Evolutionary conservation across 1,140 invertebrate species (phyloP).

Genomic region (Calliopsis andreniformis): DNA sequence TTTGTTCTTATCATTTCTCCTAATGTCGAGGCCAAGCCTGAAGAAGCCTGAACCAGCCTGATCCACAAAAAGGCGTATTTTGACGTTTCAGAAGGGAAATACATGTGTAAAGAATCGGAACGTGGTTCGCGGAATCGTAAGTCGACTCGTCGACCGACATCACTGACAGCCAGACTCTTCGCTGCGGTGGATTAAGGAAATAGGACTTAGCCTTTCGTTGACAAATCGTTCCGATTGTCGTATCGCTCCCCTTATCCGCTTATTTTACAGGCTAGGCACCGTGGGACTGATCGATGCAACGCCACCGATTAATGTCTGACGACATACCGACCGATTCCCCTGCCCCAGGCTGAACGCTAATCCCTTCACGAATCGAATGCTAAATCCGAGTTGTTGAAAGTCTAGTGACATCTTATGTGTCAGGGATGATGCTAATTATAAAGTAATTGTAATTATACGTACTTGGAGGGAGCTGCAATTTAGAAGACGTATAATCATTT

Average conservation of each 20-base stretch:
- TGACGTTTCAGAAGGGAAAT: background rate
- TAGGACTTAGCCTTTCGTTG: constrained; percentile 63
- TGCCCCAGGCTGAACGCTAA: constrained; percentile 32
- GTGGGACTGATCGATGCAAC: constrained; percentile 42
- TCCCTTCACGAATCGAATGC: constrained; percentile 49
- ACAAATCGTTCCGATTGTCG: constrained; percentile 66
- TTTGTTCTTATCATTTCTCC: too few species aligned
- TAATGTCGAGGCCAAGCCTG: too few species aligned
- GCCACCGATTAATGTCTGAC: constrained; percentile 48
- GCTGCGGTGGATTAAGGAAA: constrained; percentile 73
- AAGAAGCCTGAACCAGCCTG: background rate
- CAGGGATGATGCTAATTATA: background rate
- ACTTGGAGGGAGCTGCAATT: too few species aligned
- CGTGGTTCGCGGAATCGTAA: constrained; percentile 1
- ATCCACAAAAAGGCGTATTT: background rate
- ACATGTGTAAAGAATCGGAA: background rate
- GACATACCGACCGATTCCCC: constrained; percentile 5
- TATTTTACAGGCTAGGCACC: constrained; percentile 41
- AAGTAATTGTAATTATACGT: too few species aligned
- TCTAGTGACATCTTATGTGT: constrained; percentile 20
- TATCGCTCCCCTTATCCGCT: constrained; percentile 40
- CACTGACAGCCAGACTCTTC: constrained; percentile 42
- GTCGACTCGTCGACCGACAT: constrained; percentile 16
- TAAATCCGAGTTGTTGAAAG: constrained; percentile 57
- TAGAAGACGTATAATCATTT: too few species aligned